Percentiles rank a stretch among this genome's conserved stretches.
Evolutionary conservation across 2,888 invertebrate genomes (phyloP).

Genomic region (Drosophila pseudotalamancana): DNA sequence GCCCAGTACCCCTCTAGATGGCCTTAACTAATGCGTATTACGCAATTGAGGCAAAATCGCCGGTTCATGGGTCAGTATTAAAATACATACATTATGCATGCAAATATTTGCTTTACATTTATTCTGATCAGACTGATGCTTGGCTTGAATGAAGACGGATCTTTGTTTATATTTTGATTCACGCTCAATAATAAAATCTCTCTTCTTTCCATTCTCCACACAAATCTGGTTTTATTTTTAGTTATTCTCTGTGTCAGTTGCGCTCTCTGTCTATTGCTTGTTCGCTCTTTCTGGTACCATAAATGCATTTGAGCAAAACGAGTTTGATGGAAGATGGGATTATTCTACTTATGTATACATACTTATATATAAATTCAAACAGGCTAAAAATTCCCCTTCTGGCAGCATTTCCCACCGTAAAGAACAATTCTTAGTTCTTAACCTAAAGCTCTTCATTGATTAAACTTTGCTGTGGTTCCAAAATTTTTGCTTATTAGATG

Average conservation of each 20-base stretch:
- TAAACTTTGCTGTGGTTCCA: slow-evolving; percentile 2
- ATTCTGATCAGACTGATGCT: not conserved
- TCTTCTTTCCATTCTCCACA: not conserved
- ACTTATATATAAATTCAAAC: not conserved
- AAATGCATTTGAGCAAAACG: slow-evolving; percentile 11
- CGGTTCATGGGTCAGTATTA: slow-evolving; percentile 21
- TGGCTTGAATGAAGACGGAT: slow-evolving; percentile 20
- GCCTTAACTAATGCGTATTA: not conserved
- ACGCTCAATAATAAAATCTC: slow-evolving; percentile 4
- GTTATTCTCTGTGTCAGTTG: not conserved
- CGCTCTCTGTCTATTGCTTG: not conserved
- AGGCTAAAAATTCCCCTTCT: not conserved
- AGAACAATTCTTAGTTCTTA: not conserved
- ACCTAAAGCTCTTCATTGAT: not conserved
- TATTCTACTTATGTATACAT: not conserved
- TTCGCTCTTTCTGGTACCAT: not conserved
- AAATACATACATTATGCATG: not conserved
- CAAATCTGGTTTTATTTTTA: slow-evolving; percentile 24
- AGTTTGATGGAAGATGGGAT: slow-evolving; percentile 15
- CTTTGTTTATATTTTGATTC: slow-evolving; percentile 48
- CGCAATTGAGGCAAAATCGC: slow-evolving; percentile 5
- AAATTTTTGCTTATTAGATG: slow-evolving; percentile 28
- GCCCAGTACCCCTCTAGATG: slow-evolving; percentile 29
- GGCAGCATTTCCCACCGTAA: not conserved
- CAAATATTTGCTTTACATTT: not conserved